Evolutionary conservation across 1,140 invertebrate genomes (phyloP), one percentile per base, ranked within the genome.

Genomic region (Lanistes nyassanus): DNA sequence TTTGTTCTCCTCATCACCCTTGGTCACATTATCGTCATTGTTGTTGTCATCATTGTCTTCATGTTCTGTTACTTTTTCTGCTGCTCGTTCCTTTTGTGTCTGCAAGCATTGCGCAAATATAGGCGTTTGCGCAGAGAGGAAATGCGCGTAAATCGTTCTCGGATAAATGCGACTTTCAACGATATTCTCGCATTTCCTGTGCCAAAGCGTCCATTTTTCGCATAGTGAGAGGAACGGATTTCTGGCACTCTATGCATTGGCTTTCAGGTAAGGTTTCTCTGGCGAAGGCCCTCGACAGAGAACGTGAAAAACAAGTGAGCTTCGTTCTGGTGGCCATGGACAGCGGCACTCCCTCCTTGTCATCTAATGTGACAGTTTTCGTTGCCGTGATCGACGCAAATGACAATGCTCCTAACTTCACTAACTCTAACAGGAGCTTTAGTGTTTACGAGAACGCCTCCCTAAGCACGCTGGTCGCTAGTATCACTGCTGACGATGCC

Each of bases 401-500:
- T 66, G 85, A 87, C 72, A 85, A 87, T 64, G 78, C 80, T 58
- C 85, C 85, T 31, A 37, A 74, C 21, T 85, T 85, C 72, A 55
- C 67, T 13, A 58, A 64, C 23, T 62, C 71, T 5, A 9, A 65
- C 9, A 75, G 34, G 4, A 67, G 29, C 16, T 81, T 83, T 26
- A 42, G 34, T 16, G 74, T 87, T 47, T 39, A 92, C 62, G 97
- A 98, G 90, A 93, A 96, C 85, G 92, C 93, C 2, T 90, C 91
- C 42, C 91, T 95, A 4, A 90, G 90, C 0, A 95, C 94, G 0
- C 90, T 93, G 72, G 92, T 98, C 2, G 92, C 93, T 0, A 90
- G 91, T n/a, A 92, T 98, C n/a, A 90, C 92, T 81, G 97, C 97
- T 0, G 91, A 89, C 71, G 97, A 98, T 90, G 92, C 93, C 0